Conservation (phyloP, 2,888 invertebrate species). For the Cantharis rustica region DNA sequence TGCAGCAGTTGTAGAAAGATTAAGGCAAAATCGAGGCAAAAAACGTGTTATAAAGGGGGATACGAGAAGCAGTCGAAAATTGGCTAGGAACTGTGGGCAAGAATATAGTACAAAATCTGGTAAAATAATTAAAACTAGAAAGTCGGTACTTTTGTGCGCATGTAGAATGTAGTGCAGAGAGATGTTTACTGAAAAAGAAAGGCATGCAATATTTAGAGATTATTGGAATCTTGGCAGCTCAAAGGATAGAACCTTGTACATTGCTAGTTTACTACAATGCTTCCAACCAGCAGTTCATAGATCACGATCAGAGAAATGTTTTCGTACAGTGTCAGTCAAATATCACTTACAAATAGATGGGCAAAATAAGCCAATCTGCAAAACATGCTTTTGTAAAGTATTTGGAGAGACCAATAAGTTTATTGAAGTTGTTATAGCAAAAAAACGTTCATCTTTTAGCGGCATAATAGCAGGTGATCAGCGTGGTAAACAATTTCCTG, state of each 20-base stretch:
- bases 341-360: not conserved
- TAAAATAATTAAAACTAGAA: not conserved
- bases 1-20: too few species aligned
- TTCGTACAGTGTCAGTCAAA: too few species aligned
- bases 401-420: not conserved
- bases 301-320: too few species aligned
- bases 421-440: not conserved
- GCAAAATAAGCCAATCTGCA: not conserved
- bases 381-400: not conserved
- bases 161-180: not conserved
- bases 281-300: too few species aligned
- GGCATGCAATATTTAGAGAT: not conserved
- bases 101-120: not conserved
- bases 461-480: not conserved
- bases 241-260: not conserved
- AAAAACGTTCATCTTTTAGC: not conserved
- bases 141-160: not conserved
- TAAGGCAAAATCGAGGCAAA: too few species aligned
- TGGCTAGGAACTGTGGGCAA: not conserved
- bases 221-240: not conserved
- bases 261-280: not conserved
- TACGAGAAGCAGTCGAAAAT: not conserved
- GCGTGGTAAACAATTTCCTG: not conserved
- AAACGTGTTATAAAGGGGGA: too few species aligned
- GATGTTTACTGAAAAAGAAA: not conserved